phyloP scores from a whole-genome alignment of 1,140 invertebrate species.

The Heliconius himera region DNA sequence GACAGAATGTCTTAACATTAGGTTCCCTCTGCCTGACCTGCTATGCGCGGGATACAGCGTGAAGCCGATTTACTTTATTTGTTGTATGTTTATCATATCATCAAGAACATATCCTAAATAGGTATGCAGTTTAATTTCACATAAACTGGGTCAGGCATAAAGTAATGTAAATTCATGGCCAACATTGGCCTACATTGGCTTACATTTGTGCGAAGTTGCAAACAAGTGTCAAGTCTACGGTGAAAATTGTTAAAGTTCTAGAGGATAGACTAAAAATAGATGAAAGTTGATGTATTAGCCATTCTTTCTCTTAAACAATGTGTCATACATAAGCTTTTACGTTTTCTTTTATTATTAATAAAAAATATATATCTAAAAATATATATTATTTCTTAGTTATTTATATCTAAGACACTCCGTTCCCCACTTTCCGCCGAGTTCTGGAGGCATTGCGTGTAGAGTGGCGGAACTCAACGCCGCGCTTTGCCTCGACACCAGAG shows the following conservation, averaged over 20 bases:
- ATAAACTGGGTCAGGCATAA: slow-evolving; percentile 4
- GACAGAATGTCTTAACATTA: too few relatives aligned
- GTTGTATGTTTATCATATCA: neutral
- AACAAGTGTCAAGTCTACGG: slow-evolving; percentile 8
- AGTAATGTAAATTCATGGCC: slow-evolving; percentile 3
- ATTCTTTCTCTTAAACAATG: neutral
- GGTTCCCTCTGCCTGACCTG: too few relatives aligned
- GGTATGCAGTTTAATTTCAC: neutral
- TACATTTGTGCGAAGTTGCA: slow-evolving; percentile 16
- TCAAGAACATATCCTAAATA: neutral
- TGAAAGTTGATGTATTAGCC: neutral
- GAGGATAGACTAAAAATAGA: neutral
- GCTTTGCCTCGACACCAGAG: too few relatives aligned
- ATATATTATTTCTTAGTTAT: too few relatives aligned
- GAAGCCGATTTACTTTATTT: too few relatives aligned
- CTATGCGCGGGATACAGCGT: too few relatives aligned
- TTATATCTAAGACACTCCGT: too few relatives aligned
- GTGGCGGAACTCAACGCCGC: too few relatives aligned
- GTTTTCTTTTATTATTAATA: neutral
- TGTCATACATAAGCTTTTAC: neutral
- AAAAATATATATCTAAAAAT: too few relatives aligned
- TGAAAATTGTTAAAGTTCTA: neutral
- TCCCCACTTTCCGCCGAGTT: too few relatives aligned
- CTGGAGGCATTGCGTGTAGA: too few relatives aligned
- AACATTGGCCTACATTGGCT: slow-evolving; percentile 31